Evolutionary conservation across 2,113 vertebrate genomes (phyloP).

Genomic region (Centrocercus urophasianus): DNA sequence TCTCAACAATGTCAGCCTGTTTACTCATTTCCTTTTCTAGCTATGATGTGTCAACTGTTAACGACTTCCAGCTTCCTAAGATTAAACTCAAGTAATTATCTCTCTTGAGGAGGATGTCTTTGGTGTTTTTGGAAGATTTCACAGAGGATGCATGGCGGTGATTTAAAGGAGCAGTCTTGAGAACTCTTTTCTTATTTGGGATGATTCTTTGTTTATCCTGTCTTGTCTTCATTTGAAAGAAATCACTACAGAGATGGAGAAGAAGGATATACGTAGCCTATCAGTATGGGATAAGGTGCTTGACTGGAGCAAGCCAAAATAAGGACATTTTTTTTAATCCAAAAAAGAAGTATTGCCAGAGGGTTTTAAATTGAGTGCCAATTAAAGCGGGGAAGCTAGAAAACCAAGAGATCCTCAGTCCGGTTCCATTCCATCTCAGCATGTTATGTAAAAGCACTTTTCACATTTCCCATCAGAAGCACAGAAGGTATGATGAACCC

Average conservation of each 20-base stretch:
- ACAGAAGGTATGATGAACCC: not conserved
- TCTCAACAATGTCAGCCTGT: not conserved
- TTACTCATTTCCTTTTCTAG: not conserved
- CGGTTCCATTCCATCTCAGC: not conserved
- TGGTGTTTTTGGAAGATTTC: not conserved
- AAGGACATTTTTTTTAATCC: not conserved
- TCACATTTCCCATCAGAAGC: not conserved
- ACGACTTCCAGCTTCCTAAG: not conserved
- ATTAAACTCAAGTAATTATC: not conserved
- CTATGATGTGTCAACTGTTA: not conserved
- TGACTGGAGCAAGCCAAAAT: not conserved
- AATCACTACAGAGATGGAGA: not conserved
- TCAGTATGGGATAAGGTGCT: not conserved
- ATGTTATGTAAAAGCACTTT: not conserved
- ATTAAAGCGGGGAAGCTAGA: not conserved
- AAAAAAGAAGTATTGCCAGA: not conserved
- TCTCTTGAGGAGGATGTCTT: not conserved
- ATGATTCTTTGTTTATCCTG: not conserved
- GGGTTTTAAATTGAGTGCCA: not conserved
- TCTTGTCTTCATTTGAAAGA: not conserved
- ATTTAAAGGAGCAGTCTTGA: not conserved
- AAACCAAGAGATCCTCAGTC: not conserved
- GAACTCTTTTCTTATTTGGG: not conserved
- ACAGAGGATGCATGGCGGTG: not conserved
- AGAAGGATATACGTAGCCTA: not conserved